These are phyloP conservation scores for Rattus rattus DNA, from an alignment of 2,113 vertebrate species.

Conservation along the genomic window DNA sequence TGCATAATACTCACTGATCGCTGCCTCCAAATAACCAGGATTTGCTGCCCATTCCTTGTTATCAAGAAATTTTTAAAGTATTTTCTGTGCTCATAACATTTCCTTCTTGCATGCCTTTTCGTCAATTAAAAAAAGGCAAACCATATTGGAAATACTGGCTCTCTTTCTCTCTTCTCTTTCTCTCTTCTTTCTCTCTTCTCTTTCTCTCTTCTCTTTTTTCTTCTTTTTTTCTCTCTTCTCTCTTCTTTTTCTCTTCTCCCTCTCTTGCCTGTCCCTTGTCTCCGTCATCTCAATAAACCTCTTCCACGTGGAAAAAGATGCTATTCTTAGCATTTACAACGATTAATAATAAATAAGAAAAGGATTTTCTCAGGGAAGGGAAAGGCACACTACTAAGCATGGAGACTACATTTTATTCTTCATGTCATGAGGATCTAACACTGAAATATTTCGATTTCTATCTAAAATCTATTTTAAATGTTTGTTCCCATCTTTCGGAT, in stretches of 20 bases:
- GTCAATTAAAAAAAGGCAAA: background rate
- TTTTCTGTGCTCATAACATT: background rate
- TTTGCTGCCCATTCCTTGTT: background rate
- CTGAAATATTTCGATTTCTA: constrained; percentile 30
- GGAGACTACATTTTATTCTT: background rate
- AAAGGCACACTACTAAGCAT: background rate
- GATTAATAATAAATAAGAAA: constrained; percentile 3
- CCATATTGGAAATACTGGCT: constrained; percentile 5
- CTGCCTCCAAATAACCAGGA: background rate
- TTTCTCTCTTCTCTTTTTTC: no score
- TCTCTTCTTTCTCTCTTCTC: no score
- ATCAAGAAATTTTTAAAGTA: background rate
- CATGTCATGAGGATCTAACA: background rate
- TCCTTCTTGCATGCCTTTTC: background rate
- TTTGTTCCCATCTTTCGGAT: background rate
- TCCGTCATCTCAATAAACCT: no score
- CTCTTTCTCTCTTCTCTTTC: no score
- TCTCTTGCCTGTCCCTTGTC: no score
- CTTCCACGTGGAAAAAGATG: no score
- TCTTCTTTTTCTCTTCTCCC: no score
- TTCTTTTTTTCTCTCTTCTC: no score
- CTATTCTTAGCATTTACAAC: background rate
- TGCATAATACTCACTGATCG: background rate
- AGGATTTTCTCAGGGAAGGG: background rate
- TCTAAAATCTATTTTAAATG: constrained; percentile 1